phyloP scores from a whole-genome alignment of 2,113 vertebrate genomes.

The Pteruthius melanotis region DNA sequence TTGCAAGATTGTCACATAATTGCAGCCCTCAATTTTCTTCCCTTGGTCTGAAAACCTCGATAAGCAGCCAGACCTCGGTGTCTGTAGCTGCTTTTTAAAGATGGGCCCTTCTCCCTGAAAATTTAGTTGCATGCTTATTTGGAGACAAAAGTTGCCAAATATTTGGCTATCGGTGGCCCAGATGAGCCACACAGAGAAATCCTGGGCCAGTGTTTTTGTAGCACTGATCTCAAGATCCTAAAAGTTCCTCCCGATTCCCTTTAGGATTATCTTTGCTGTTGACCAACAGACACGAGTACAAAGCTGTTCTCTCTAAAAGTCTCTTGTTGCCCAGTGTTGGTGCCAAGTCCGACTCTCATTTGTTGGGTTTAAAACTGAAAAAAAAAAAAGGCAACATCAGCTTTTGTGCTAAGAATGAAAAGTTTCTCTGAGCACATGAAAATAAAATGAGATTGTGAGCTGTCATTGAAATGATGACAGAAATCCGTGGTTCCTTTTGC shows the following conservation, averaged over 20 bases:
- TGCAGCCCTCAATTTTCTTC: not conserved
- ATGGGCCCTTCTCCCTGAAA: not conserved
- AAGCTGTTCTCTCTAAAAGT: not conserved
- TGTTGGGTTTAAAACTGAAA: not conserved
- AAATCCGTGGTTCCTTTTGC: not conserved
- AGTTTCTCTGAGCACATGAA: not conserved
- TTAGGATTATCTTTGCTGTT: not conserved
- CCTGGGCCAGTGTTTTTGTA: not conserved
- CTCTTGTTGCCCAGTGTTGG: not conserved
- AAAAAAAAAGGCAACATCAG: not conserved
- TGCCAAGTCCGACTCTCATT: not conserved
- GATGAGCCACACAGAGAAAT: not conserved
- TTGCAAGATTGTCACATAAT: not conserved
- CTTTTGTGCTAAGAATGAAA: not conserved
- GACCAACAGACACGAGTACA: not conserved
- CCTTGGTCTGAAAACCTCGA: not conserved
- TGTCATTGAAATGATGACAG: not conserved
- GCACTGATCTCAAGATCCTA: not conserved
- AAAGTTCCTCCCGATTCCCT: not conserved
- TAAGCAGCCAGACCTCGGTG: not conserved
- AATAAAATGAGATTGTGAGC: not conserved
- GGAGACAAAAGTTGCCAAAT: not conserved
- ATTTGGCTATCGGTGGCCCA: not conserved
- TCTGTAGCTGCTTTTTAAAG: not conserved
- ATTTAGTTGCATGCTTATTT: accelerated